Evolutionary conservation across 2,113 vertebrate genomes (phyloP).

Genomic region (Malurus melanocephalus): DNA sequence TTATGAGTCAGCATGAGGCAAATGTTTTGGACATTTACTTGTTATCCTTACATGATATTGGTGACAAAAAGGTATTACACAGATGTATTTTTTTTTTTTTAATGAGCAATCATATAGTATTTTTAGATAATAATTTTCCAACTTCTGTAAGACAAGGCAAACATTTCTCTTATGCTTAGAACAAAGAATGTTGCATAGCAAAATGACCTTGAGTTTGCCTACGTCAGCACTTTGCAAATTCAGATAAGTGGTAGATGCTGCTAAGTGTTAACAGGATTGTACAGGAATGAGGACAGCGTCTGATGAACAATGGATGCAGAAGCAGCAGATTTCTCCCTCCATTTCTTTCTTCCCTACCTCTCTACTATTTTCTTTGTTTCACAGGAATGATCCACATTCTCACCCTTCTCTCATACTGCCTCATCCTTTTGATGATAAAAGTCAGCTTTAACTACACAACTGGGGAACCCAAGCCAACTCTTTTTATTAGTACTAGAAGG

Average conservation of each 20-base stretch:
- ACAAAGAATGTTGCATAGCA: background rate
- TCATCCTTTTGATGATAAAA: background rate
- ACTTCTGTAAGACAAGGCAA: background rate
- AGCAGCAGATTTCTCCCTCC: background rate
- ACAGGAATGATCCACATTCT: background rate
- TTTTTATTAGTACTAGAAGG: background rate
- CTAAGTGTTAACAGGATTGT: fast-evolving
- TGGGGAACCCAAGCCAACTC: background rate
- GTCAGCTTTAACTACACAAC: background rate
- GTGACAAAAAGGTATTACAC: background rate
- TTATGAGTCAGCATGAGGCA: background rate
- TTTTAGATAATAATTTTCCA: background rate
- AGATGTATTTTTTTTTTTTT: background rate
- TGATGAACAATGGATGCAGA: background rate
- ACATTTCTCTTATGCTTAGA: background rate
- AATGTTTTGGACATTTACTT: background rate
- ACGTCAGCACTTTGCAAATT: background rate
- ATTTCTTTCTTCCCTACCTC: background rate
- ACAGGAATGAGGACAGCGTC: background rate
- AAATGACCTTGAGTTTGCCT: background rate
- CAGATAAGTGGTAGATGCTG: background rate
- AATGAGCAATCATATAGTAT: background rate
- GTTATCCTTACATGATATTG: background rate
- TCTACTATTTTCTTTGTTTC: background rate
- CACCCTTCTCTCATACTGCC: background rate